Percentiles rank a stretch among this genome's conserved stretches.
Conservation (phyloP, 2,113 vertebrate genomes). For the Danio rerio region GRCz12tu NC_133187.1:4608501-4609000, state of each 20-base stretch:
- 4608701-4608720: fast-evolving
- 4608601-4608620: no score
- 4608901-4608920: no score
- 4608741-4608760: background rate
- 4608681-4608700: slow-evolving; percentile 75
- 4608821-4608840: slow-evolving; percentile 66
- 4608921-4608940: no score
- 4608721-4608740: slow-evolving; percentile 53
- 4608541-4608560: slow-evolving; percentile 65
- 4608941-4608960: no score
- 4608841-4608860: no score
- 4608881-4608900: no score
- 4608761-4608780: background rate
- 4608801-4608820: slow-evolving; percentile 60
- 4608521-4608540: slow-evolving; percentile 64
- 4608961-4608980: no score
- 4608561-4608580: slow-evolving; percentile 27
- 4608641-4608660: background rate
- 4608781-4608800: fast-evolving
- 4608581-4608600: slow-evolving; percentile 54
- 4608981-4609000: no score
- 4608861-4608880: no score
- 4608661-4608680: slow-evolving; percentile 44
- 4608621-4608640: background rate
- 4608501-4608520: background rate